These are phyloP conservation scores for Saxidomus purpurata DNA, from an alignment of 1,140 invertebrate species.

Conservation along the genomic window DNA sequence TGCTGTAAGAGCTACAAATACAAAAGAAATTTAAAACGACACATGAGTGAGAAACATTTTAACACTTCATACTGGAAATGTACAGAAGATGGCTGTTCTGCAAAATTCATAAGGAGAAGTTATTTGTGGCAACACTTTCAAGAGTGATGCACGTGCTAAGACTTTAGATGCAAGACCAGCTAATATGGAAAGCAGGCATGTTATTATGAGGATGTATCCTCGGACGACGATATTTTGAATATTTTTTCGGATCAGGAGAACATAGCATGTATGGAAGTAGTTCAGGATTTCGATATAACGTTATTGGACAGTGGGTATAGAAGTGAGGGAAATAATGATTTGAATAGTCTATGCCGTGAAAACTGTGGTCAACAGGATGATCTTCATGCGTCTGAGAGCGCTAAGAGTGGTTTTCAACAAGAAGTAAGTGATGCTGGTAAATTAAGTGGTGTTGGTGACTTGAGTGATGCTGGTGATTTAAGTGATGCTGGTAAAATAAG, in stretches of 20 bases:
- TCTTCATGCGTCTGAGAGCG: neutral
- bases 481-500: neutral
- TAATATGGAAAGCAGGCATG: neutral
- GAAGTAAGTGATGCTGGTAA: no score
- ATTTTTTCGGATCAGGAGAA: neutral
- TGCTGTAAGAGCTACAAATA: neutral
- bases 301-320: neutral
- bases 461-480: neutral
- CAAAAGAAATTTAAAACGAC: neutral
- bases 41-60: neutral
- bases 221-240: neutral
- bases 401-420: neutral
- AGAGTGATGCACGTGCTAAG: neutral
- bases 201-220: no score
- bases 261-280: neutral
- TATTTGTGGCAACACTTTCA: neutral
- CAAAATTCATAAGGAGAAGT: constrained; percentile 14
- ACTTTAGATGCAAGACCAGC: neutral
- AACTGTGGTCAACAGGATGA: neutral
- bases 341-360: no score
- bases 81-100: neutral
- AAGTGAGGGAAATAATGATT: neutral
- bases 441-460: no score
- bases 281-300: neutral
- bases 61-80: neutral